phyloP scores from a whole-genome alignment of 2,888 invertebrate genomes.

The Tetragonula carbonaria region DNA sequence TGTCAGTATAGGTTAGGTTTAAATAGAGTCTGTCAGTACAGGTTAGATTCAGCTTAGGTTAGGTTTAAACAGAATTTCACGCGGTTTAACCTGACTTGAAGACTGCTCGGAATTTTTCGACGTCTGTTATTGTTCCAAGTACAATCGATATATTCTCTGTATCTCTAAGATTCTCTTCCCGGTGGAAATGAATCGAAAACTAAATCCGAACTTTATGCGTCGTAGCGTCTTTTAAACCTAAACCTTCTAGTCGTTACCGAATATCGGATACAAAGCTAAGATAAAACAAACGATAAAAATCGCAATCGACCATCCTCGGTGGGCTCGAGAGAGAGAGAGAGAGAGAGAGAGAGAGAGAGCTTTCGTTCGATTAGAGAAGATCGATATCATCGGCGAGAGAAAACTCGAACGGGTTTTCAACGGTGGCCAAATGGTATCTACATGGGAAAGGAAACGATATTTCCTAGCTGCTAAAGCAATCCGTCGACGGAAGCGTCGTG shows the following conservation, averaged over 20 bases:
- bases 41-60: too few species aligned
- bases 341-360: not conserved
- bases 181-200: too few species aligned
- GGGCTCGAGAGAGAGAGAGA: not conserved
- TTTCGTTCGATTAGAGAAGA: conserved; percentile 49
- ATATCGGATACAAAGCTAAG: not conserved
- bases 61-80: not conserved
- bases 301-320: too few species aligned
- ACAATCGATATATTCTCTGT: not conserved
- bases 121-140: conserved; percentile 4
- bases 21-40: too few species aligned
- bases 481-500: conserved; percentile 43
- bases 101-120: conserved; percentile 8
- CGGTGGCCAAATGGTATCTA: conserved; percentile 30
- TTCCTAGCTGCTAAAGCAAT: conserved; percentile 56
- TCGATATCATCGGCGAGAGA: conserved; percentile 55
- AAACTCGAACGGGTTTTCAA: conserved; percentile 28
- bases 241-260: not conserved
- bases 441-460: conserved; percentile 61
- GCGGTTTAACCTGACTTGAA: conserved; percentile 14
- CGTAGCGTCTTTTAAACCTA: not conserved
- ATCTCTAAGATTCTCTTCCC: too few species aligned
- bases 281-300: not conserved
- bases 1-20: too few species aligned
- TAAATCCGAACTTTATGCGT: too few species aligned